Percentiles rank a stretch among this genome's conserved stretches.
Conservation (phyloP, 2,113 vertebrate genomes). For the Sphyrna mokarran region DNA sequence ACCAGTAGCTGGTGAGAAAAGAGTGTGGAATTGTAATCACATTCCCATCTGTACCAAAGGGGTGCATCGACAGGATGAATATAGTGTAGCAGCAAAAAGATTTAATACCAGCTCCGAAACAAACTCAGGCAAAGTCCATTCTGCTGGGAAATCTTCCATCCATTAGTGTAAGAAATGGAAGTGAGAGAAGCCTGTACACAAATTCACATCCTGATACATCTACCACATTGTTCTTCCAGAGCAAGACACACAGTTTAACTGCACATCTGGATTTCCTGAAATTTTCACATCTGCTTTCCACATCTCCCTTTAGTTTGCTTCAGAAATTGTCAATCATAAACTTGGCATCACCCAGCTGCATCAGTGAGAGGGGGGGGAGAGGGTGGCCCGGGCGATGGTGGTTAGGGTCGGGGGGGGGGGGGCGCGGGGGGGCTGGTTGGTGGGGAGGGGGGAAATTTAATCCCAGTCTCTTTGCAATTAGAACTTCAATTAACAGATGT, state of each 20-base stretch:
- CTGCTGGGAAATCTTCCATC: constrained; percentile 22
- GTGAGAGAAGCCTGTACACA: neutral
- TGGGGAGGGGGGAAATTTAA: neutral
- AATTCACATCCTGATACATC: constrained; percentile 30
- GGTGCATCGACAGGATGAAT: neutral
- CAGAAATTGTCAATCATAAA: neutral
- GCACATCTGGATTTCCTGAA: constrained; percentile 1
- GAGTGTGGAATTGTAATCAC: no score
- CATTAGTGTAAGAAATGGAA: constrained; percentile 19
- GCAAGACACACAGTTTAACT: neutral
- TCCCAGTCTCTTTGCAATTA: neutral
- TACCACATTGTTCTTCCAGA: neutral
- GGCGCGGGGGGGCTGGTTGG: no score
- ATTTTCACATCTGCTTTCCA: constrained; percentile 28
- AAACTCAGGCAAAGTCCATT: neutral
- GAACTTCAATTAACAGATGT: neutral
- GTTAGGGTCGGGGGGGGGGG: no score
- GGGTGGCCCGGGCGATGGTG: no score
- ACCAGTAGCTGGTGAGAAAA: neutral
- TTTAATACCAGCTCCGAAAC: neutral
- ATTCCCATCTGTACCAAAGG: neutral
- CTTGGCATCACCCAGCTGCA: neutral
- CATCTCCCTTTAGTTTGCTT: neutral
- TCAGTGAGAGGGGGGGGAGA: neutral
- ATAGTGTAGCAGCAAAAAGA: neutral